Evolutionary conservation across 2,113 vertebrate genomes (phyloP).

Genomic region (Laterallus jamaicensis): DNA sequence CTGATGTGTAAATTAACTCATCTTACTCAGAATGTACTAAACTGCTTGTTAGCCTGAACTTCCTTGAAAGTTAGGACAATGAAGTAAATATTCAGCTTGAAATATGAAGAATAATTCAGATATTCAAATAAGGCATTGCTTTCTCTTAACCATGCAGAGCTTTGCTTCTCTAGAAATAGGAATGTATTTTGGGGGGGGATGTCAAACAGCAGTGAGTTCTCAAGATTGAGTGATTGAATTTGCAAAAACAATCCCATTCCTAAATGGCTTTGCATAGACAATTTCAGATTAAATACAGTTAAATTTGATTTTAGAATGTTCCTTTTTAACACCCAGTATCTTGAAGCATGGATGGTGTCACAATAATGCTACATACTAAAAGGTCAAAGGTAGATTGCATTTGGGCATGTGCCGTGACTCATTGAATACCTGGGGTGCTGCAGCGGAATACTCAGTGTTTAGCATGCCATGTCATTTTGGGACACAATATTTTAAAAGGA

Average conservation of each 20-base stretch:
- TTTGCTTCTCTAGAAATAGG: not conserved
- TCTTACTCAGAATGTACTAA: constrained; percentile 26
- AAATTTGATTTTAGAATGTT: not conserved
- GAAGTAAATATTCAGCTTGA: not conserved
- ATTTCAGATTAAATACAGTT: not conserved
- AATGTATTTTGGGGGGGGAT: not conserved
- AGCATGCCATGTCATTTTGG: not conserved
- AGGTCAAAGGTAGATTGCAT: not conserved
- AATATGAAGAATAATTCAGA: not conserved
- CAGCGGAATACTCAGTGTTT: not conserved
- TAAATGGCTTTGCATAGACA: not conserved
- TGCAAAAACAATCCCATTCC: not conserved
- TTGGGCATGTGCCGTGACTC: not conserved
- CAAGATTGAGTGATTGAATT: not conserved
- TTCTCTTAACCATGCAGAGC: not conserved
- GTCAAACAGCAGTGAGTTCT: not conserved
- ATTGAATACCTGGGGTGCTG: not conserved
- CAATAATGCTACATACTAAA: not conserved
- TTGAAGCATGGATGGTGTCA: not conserved
- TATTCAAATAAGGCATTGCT: not conserved
- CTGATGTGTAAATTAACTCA: constrained; percentile 25
- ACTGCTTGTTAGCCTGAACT: not conserved
- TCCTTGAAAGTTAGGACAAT: not conserved
- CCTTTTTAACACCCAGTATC: not conserved
- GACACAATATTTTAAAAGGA: not conserved